Evolutionary conservation across 1,140 invertebrate species (phyloP).

Genomic region (Teleogryllus occipitalis): DNA sequence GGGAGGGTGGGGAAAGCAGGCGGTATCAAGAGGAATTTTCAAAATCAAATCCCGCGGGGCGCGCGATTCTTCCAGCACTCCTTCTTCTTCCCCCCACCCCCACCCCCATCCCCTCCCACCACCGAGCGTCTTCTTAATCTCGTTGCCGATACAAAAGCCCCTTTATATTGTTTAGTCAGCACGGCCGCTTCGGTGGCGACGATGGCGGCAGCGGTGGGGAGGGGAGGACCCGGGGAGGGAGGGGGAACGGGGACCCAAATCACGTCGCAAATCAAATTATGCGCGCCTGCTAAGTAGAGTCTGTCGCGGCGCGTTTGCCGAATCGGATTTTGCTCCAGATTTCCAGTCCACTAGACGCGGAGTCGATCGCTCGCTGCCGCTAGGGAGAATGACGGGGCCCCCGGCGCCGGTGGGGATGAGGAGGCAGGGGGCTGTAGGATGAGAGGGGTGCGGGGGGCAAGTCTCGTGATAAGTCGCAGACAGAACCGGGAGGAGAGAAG

Average conservation of each 20-base stretch:
- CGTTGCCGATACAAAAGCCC: background rate
- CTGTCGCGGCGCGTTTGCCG: background rate
- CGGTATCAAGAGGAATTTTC: background rate
- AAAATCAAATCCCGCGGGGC: background rate
- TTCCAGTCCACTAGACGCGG: background rate
- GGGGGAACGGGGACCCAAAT: background rate
- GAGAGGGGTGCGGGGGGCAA: too few species aligned
- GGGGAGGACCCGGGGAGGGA: background rate
- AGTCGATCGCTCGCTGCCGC: too few species aligned
- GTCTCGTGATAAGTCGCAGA: too few species aligned
- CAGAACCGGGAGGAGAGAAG: too few species aligned
- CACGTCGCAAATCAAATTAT: background rate
- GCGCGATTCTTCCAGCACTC: too few species aligned
- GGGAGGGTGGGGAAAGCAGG: background rate
- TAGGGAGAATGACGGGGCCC: too few species aligned
- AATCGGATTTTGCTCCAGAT: background rate
- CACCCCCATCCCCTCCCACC: background rate
- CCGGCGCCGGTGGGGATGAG: too few species aligned
- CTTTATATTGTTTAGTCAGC: background rate
- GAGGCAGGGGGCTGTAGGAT: too few species aligned
- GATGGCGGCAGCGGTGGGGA: too few species aligned
- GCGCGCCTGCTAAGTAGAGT: conserved; percentile 2
- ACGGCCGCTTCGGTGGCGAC: background rate
- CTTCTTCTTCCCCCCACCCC: too few species aligned
- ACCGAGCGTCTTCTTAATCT: background rate